Percentiles rank a stretch among this genome's conserved stretches.
Conservation (phyloP, 1,140 invertebrate species). For the Sweltsa coloradensis region DNA sequence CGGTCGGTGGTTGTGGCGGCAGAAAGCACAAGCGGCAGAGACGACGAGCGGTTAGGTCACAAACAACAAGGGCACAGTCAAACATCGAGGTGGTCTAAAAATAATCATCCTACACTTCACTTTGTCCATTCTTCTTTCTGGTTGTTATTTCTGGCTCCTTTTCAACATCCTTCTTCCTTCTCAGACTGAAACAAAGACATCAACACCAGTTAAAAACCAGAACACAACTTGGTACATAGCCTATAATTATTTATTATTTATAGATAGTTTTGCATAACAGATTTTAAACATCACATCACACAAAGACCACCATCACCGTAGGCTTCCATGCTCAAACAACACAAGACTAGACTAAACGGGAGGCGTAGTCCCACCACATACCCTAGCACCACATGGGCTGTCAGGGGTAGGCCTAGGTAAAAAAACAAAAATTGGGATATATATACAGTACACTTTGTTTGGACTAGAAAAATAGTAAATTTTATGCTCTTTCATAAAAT, state of each 20-base stretch:
- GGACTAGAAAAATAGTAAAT: no score
- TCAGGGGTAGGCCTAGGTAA: no score
- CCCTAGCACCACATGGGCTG: no score
- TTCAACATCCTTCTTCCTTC: conserved; percentile 16
- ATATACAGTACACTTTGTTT: no score
- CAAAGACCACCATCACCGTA: background rate
- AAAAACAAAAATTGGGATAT: no score
- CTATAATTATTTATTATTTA: background rate
- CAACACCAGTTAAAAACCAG: background rate
- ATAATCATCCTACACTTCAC: conserved; percentile 10
- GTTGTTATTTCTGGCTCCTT: conserved; percentile 18
- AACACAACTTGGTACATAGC: background rate
- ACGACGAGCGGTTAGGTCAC: conserved; percentile 9
- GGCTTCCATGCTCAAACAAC: background rate
- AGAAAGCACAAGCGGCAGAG: background rate
- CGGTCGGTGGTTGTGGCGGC: background rate
- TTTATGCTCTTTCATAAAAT: no score
- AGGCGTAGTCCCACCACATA: background rate
- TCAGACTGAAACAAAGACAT: conserved; percentile 14
- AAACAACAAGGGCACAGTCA: conserved; percentile 12
- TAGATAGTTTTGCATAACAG: background rate
- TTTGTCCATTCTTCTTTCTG: conserved; percentile 19
- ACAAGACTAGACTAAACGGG: background rate
- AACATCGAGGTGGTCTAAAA: conserved; percentile 8
- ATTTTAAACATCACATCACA: background rate